A percentile compares a stretch with the other conserved stretches of the same genome.
These are phyloP conservation scores for Beaufortia kweichowensis DNA, from an alignment of 2,113 vertebrate species.

Conservation along the genomic window DNA sequence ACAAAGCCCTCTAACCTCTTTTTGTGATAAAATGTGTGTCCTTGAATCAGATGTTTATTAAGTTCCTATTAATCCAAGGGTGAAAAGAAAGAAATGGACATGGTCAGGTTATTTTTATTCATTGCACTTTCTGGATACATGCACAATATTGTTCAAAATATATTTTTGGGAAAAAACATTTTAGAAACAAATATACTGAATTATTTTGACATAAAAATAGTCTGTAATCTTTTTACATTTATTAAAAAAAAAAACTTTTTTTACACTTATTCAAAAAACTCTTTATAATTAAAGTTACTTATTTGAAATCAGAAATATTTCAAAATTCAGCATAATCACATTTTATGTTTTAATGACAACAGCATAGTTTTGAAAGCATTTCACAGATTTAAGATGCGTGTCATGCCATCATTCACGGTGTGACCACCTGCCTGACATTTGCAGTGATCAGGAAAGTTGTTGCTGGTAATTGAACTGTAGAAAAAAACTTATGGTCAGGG, in stretches of 20 bases:
- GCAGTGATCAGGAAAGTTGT: slow-evolving; percentile 69
- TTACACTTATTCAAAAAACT: not conserved
- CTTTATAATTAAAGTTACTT: not conserved
- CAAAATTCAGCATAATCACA: not conserved
- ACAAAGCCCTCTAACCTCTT: slow-evolving; percentile 38
- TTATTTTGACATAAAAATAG: not conserved
- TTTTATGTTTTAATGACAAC: not conserved
- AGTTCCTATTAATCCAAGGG: slow-evolving; percentile 16
- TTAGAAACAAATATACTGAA: not conserved
- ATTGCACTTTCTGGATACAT: not conserved
- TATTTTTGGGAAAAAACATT: not conserved
- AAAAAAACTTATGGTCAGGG: slow-evolving; percentile 66
- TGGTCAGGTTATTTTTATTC: not conserved
- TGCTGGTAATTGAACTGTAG: slow-evolving; percentile 75
- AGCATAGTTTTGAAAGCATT: not conserved
- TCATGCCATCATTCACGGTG: slow-evolving; percentile 63
- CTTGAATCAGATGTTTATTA: slow-evolving; percentile 36
- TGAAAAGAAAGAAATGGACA: slow-evolving; percentile 8
- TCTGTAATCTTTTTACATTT: not conserved
- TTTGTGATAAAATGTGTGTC: slow-evolving; percentile 43
- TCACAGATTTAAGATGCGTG: slow-evolving; percentile 66
- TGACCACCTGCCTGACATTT: slow-evolving; percentile 71
- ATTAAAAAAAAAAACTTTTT: not conserved
- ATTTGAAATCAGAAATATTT: not conserved
- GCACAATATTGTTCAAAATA: not conserved